Base-by-base conservation (phyloP, 1,140 invertebrate genomes). In the Euura lappo region DNA sequence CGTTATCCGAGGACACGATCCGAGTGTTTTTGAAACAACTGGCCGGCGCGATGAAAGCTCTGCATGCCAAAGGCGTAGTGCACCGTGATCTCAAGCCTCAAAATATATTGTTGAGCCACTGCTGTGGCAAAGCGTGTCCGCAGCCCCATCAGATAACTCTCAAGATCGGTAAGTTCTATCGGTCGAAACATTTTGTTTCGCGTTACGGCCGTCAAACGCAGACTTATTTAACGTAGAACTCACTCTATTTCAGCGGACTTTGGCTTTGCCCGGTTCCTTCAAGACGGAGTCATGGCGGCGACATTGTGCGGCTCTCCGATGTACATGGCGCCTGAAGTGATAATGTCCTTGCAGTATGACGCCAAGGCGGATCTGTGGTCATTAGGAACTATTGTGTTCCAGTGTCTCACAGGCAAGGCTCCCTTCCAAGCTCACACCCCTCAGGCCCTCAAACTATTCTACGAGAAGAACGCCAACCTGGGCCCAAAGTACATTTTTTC, bases 321-420 rank as follows among this genome's bases (percentile, higher is more conserved):
- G 98, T 99, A 99, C 82, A 99, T 99, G 98, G 98, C 98, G 45
- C 98, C 98, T 1, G 98, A 99, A 92, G 98, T 99, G 47, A 99
- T 99, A 78, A 99, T 99, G 98, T 99, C 98, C 2, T 88, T 98
- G 68, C 96, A 99, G 83, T 99, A 99, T 86, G 97, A 99, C 89
- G 97, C 97, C 11, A 99, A 99, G 89, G 99, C 98, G 65, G 98
- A 99, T 89, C 89, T 99, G 72, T 99, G 98, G 98, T 99, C 97
- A 75, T 90, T 99, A 75, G 99, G 99, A 68, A 99, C 98, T 6
- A 99, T 99, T 78, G 95, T 99, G 64, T 99, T 97, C 89, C 98
- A 99, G 86, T 99, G 98, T 90, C 90, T 99, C 73, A 99, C 97
- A 68, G 98, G 98, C 65, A 98, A 98, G 87, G 98, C 98, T 68